Conservation (phyloP, 2,797 vertebrate species). For the Pogoniulus pusillus region DNA sequence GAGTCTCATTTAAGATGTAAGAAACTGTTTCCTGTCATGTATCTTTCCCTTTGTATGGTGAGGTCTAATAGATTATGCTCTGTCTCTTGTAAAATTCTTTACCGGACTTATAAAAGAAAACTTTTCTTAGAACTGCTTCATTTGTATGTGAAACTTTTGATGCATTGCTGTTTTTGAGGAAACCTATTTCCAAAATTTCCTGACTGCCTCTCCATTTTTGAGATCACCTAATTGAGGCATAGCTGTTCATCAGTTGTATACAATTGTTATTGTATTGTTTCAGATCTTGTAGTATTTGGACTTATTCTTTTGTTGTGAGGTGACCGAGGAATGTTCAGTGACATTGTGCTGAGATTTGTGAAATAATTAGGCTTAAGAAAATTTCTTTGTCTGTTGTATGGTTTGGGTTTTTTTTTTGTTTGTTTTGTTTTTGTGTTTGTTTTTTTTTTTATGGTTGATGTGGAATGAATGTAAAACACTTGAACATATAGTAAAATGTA, state of each 20-base stretch:
- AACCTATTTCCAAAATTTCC: background rate
- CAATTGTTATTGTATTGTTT: background rate
- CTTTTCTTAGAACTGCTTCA: background rate
- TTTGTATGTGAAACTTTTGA: background rate
- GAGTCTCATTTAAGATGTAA: background rate
- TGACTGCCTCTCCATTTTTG: background rate
- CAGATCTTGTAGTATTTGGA: background rate
- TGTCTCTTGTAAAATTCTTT: background rate
- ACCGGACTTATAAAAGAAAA: background rate
- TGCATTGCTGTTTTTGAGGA: background rate
- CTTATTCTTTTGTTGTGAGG: background rate
- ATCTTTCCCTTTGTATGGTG: background rate
- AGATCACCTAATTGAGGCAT: background rate
- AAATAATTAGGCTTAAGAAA: background rate
- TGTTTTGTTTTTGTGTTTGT: too few relatives aligned
- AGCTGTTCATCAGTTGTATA: background rate
- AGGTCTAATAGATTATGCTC: background rate
- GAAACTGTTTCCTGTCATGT: background rate
- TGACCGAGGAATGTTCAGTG: background rate
- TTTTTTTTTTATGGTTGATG: background rate
- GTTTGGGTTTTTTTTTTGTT: too few relatives aligned
- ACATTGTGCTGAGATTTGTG: background rate
- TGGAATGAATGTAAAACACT: background rate
- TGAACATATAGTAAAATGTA: background rate
- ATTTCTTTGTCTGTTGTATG: background rate